A percentile compares a stretch with the other conserved stretches of the same genome.
These are phyloP conservation scores for Zygogramma bicolorata DNA, from an alignment of 2,888 invertebrate genomes.

Conservation along the genomic window DNA sequence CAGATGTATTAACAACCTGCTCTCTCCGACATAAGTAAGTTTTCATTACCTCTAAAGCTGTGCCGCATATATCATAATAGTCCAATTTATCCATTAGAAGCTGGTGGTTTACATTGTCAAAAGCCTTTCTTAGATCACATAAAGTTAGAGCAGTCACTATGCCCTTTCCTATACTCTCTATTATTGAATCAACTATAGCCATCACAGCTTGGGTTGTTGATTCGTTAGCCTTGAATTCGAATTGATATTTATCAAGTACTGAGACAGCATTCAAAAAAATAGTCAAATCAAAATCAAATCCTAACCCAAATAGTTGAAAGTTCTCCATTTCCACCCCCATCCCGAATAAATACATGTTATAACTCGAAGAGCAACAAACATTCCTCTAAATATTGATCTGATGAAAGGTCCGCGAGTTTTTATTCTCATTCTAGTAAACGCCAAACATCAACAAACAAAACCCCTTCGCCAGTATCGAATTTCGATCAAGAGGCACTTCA, in stretches of 20 bases:
- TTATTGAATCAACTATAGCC: neutral
- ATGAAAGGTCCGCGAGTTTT: too few relatives aligned
- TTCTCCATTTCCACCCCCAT: too few relatives aligned
- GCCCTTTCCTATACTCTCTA: too few relatives aligned
- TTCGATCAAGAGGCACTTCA: conserved; percentile 41
- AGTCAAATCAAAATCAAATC: too few relatives aligned
- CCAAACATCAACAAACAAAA: conserved; percentile 7
- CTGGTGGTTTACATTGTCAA: neutral
- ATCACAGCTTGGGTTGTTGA: neutral
- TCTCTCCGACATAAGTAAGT: neutral
- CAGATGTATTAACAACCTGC: conserved; percentile 10
- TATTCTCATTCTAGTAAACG: neutral
- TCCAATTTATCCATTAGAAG: neutral
- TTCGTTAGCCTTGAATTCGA: neutral
- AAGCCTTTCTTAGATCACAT: neutral
- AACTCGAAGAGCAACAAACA: too few relatives aligned
- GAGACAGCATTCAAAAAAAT: neutral
- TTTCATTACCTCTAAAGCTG: neutral
- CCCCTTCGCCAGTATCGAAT: conserved; percentile 42
- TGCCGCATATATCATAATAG: neutral
- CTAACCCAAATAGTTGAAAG: too few relatives aligned
- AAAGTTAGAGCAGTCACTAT: too few relatives aligned
- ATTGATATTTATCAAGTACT: neutral
- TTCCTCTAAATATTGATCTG: too few relatives aligned
- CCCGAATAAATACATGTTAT: too few relatives aligned